Evolutionary conservation across 1,140 invertebrate genomes (phyloP), one percentile per base, ranked within the genome.

Genomic region (Rhynchophorus ferrugineus): DNA sequence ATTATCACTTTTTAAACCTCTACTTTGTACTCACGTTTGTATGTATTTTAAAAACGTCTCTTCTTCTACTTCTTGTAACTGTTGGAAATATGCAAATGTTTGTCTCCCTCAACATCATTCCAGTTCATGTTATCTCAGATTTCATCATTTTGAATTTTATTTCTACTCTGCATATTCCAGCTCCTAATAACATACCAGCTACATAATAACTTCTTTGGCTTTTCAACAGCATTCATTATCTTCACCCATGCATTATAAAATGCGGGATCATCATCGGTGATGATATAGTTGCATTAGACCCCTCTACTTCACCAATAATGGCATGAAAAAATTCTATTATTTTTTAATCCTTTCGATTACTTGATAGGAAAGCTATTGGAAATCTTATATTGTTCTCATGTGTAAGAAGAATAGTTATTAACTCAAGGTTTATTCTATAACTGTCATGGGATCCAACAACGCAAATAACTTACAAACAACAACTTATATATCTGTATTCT

Each of bases 381-480:
- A 57, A 54, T 13, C 38, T 45, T n/a, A 14, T 22, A 45, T 56
- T 56, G 37, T 21, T 51, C 7, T 56, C 54, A 46, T 56, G 49
- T 42, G 49, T 56, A 9, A 56, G 19, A 2, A 59, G 36, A 34
- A 56, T 33, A 17, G 48, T 56, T 24, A 54, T 59, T 20, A 59
- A 47, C 35, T 56, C 57, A 21, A 56, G 18, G 13, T 29, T 33
- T 20, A 37, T 59, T 39, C 36, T 42, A 49, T 56, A 52, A 1
- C 48, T 56, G 14, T 48, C n/a, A 22, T 48, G 49, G 3, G 56
- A 43, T 17, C 57, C 54, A 56, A 52, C 57, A 37, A 56, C 56
- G 20, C 57, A 59, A n/a, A 59, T 59, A n/a, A 53, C 44, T n/a
- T n/a, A n/a, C n/a, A n/a, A n/a, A n/a, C n/a, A n/a, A n/a, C n/a